A percentile compares a stretch with the other conserved stretches of the same genome.
Evolutionary conservation across 1,140 invertebrate genomes (phyloP).

Genomic region (Carcinoscorpius rotundicauda): DNA sequence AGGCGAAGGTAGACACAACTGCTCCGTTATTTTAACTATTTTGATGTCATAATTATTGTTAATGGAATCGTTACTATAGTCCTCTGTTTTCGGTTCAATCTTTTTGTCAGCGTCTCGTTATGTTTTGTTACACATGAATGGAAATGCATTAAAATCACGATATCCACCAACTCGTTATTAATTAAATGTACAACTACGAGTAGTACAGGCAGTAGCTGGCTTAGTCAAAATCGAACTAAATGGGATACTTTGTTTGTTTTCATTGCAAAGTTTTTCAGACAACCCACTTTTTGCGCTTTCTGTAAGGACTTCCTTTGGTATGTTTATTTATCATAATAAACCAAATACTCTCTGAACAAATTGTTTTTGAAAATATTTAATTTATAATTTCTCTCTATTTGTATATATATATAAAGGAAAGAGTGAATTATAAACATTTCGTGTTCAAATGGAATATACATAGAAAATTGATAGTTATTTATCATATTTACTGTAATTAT

Average conservation of each 20-base stretch:
- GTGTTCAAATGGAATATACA: too few species aligned
- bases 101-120: not conserved
- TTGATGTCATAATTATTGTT: too few species aligned
- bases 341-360: not conserved
- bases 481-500: too few species aligned
- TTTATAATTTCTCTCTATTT: not conserved
- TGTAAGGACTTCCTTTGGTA: constrained; percentile 89
- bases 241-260: constrained; percentile 39
- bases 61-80: not conserved
- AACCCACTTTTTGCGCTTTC: constrained; percentile 81
- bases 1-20: not conserved
- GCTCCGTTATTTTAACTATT: not conserved
- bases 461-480: too few species aligned
- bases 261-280: constrained; percentile 96
- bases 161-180: too few species aligned
- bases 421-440: too few species aligned
- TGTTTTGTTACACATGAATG: too few species aligned
- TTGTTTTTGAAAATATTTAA: not conserved
- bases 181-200: too few species aligned
- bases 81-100: not conserved
- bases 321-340: not conserved
- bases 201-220: too few species aligned
- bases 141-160: too few species aligned
- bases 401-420: not conserved
- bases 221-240: too few species aligned